phyloP scores from a whole-genome alignment of 2,113 vertebrate genomes.

The Hippocampus comes region DNA sequence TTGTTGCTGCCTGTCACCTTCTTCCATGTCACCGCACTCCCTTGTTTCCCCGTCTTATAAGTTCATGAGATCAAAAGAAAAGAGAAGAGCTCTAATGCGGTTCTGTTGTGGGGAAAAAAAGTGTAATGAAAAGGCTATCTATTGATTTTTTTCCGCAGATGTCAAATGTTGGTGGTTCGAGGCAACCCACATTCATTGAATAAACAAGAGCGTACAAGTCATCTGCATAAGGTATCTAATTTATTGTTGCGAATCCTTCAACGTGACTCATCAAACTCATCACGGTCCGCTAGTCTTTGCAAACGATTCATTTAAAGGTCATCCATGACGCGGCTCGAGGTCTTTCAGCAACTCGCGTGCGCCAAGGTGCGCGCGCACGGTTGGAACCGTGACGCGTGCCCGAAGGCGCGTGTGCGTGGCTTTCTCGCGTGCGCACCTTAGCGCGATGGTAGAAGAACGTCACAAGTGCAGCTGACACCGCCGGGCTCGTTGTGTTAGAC shows the following conservation, averaged over 20 bases:
- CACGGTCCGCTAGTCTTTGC: not conserved
- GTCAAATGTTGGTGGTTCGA: too few species aligned
- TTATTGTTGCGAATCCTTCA: not conserved
- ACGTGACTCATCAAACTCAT: not conserved
- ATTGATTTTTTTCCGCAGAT: too few species aligned
- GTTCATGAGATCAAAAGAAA: too few species aligned
- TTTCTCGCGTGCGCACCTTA: conserved; percentile 17
- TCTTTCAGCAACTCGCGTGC: not conserved
- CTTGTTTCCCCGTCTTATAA: too few species aligned
- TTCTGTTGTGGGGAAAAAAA: too few species aligned
- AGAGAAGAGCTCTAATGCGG: too few species aligned
- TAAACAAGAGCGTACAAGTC: not conserved
- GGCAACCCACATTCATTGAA: not conserved
- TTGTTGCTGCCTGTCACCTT: too few species aligned
- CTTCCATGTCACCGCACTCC: too few species aligned
- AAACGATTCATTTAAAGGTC: not conserved
- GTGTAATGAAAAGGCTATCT: too few species aligned
- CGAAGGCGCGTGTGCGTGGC: not conserved
- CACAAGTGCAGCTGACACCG: not conserved
- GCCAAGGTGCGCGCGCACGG: conserved; percentile 22
- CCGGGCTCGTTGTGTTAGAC: not conserved
- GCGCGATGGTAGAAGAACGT: conserved; percentile 1
- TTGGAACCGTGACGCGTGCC: conserved; percentile 1
- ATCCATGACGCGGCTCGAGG: not conserved
- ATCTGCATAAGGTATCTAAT: not conserved